These are phyloP conservation scores for Camponotus vicinus DNA, from an alignment of 1,140 invertebrate genomes.

Conservation along the genomic window DNA sequence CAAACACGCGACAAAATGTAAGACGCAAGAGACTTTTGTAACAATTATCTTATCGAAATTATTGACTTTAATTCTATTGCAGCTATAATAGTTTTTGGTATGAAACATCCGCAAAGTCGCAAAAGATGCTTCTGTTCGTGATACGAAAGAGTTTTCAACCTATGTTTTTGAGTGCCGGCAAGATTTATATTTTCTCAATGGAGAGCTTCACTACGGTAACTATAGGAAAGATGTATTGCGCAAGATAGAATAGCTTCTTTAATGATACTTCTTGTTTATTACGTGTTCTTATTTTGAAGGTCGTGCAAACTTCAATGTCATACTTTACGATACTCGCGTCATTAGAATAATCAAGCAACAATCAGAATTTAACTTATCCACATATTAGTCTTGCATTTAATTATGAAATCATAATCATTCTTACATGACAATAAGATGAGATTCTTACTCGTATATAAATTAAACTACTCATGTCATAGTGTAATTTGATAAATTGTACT, in stretches of 20 bases:
- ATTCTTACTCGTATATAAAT: too few relatives aligned
- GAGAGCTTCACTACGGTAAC: conserved; percentile 42
- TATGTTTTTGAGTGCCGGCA: conserved; percentile 29
- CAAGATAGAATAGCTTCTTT: neutral
- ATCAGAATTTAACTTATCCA: neutral
- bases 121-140: conserved; percentile 22
- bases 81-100: conserved; percentile 36
- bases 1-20: conserved; percentile 49
- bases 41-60: neutral
- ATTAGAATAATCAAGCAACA: conserved; percentile 7
- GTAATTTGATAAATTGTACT: too few relatives aligned
- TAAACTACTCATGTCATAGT: too few relatives aligned
- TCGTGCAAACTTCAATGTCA: conserved; percentile 46
- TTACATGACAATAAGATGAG: too few relatives aligned
- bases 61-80: neutral
- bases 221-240: neutral
- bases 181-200: conserved; percentile 31
- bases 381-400: too few relatives aligned
- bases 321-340: conserved; percentile 44
- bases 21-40: neutral
- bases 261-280: neutral
- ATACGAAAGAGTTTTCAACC: conserved; percentile 32
- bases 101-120: neutral
- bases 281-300: conserved; percentile 28
- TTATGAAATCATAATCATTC: too few relatives aligned